Evolutionary conservation across 2,888 invertebrate species (phyloP).

Genomic region (Chaetoderma sp.): DNA sequence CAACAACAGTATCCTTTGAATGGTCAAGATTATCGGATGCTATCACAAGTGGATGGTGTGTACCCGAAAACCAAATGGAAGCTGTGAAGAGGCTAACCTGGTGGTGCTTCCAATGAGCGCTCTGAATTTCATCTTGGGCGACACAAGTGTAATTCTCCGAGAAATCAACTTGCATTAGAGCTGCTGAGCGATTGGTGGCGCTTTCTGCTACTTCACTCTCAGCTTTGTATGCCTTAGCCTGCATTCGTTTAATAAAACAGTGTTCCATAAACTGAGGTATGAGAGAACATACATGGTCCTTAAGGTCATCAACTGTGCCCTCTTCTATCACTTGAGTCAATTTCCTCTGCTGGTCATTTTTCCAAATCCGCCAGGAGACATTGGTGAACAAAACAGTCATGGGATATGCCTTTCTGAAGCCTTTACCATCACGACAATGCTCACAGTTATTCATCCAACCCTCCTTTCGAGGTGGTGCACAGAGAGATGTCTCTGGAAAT

Average conservation of each 20-base stretch:
- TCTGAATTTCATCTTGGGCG: slow-evolving; percentile 23
- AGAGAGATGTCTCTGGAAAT: neutral
- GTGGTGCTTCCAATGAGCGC: slow-evolving; percentile 21
- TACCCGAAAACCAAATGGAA: slow-evolving; percentile 1
- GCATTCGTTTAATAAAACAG: slow-evolving; percentile 16
- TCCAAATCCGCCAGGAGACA: slow-evolving; percentile 11
- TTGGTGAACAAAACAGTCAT: neutral
- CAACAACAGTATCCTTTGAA: slow-evolving; percentile 12
- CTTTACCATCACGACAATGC: neutral
- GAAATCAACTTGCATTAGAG: slow-evolving; percentile 23
- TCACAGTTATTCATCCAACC: slow-evolving; percentile 3
- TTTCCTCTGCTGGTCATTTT: neutral
- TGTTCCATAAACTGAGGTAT: slow-evolving; percentile 14
- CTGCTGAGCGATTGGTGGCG: neutral
- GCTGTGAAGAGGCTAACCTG: slow-evolving; percentile 16
- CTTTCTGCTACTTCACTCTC: slow-evolving; percentile 2
- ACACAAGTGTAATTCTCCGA: slow-evolving; percentile 15
- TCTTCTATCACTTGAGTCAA: neutral
- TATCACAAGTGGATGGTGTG: slow-evolving; percentile 4
- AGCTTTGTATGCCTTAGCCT: slow-evolving; percentile 9
- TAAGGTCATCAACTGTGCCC: slow-evolving; percentile 1
- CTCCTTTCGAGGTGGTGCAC: neutral
- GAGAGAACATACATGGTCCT: neutral
- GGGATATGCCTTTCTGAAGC: neutral
- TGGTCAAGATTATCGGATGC: slow-evolving; percentile 9